Conservation (phyloP, 2,888 invertebrate species). For the Hirtodrosophila confusa region DNA sequence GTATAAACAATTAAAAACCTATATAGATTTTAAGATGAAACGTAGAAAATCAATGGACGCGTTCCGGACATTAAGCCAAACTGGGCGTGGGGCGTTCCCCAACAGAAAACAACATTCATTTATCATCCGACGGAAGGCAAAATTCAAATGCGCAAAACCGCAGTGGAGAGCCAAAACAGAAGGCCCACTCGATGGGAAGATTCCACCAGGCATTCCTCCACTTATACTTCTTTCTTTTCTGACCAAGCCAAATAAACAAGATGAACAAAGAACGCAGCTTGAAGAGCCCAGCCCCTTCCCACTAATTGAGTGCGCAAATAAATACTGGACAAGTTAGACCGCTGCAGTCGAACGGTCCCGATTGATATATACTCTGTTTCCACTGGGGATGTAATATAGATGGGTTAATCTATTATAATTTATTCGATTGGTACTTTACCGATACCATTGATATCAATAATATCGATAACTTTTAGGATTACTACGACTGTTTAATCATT, state of each 20-base stretch:
- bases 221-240: constrained; percentile 10
- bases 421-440: no score
- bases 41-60: constrained; percentile 47
- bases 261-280: constrained; percentile 53
- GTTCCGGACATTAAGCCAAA: constrained; percentile 45
- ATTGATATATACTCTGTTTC: no score
- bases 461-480: no score
- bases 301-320: constrained; percentile 79
- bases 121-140: constrained; percentile 63
- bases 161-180: constrained; percentile 57
- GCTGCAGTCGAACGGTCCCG: no score
- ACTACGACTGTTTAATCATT: no score
- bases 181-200: constrained; percentile 50
- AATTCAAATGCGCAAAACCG: constrained; percentile 56
- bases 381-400: no score
- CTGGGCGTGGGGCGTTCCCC: constrained; percentile 32
- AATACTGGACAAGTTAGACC: constrained; percentile 25
- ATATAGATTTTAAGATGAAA: constrained; percentile 33
- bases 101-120: constrained; percentile 38
- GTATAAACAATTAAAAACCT: constrained; percentile 59
- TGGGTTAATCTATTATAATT: no score
- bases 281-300: constrained; percentile 19
- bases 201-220: constrained; percentile 11
- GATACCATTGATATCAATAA: no score
- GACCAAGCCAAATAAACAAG: constrained; percentile 65